Evolutionary conservation across 2,888 invertebrate genomes (phyloP).

Genomic region (Scelioninae gen. 2): DNA sequence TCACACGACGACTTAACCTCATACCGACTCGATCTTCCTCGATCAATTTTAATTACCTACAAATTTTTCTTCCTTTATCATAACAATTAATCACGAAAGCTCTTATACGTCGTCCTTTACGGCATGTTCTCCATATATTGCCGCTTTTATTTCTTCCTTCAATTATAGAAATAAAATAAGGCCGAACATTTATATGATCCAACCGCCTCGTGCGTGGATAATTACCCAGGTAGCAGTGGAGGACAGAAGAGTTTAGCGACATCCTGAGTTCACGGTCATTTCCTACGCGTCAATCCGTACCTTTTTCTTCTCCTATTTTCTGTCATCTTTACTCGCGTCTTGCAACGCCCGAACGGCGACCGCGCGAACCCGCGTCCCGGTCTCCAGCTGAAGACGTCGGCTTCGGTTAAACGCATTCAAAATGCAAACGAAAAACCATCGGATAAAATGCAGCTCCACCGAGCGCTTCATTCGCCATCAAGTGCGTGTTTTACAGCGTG

Average conservation of each 20-base stretch:
- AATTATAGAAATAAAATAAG: conserved; percentile 2
- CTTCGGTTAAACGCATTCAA: neutral
- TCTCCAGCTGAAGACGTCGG: neutral
- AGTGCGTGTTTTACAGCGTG: conserved; percentile 17
- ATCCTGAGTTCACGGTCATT: conserved; percentile 57
- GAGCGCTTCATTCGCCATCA: conserved; percentile 28
- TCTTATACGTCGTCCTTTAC: too few species aligned
- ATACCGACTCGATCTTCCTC: too few species aligned
- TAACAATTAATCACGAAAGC: too few species aligned
- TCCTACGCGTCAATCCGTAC: conserved; percentile 45
- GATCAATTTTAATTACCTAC: too few species aligned
- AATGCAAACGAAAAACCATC: too few species aligned
- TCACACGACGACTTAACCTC: too few species aligned
- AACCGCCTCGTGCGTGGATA: conserved; percentile 35
- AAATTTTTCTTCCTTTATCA: too few species aligned
- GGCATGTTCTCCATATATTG: neutral
- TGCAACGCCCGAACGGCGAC: conserved; percentile 14
- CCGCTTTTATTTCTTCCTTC: neutral
- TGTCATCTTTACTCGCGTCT: conserved; percentile 44
- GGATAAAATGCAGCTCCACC: conserved; percentile 14
- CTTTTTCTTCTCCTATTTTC: conserved; percentile 49
- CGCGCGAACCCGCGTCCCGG: neutral
- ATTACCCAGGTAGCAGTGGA: conserved; percentile 50
- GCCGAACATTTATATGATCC: conserved; percentile 31
- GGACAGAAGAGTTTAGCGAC: conserved; percentile 48